Base-by-base conservation (phyloP, 2,888 invertebrate species). In the Spilarctia lutea region DNA sequence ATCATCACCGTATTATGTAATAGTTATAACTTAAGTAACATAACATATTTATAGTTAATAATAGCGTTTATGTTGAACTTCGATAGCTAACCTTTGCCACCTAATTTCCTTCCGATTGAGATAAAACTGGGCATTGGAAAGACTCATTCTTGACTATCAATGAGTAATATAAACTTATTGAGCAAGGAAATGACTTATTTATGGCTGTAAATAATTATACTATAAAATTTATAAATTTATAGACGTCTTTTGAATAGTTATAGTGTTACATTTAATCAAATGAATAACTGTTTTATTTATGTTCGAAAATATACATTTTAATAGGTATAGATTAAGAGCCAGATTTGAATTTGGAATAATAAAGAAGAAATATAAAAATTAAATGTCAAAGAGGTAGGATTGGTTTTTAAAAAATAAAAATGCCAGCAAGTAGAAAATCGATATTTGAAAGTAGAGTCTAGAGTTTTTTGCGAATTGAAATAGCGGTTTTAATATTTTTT, bases 61-160 rank as follows among this genome's bases (percentile, higher is more conserved):
- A 30, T 30, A 63, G 18, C 7, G 0, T 18, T 69, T 33, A 56
- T 52, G 18, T 65, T 68, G 35, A 73, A 48, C 48, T 63, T 67
- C 42, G 66, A 16, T 42, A 67, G 20, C 10, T 52, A 76, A 80
- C 82, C 84, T 83, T 68, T 81, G 75, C 56, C 74, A 35, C 72
- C 68, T 77, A 76, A 84, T 81, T 82, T 84, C 83, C 83, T 82
- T 74, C 68, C 74, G 52, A n/a, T n/a, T 18, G 20, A 79, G 82
- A 85, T 85, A 85, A 81, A 71, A 68, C 48, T 39, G 72, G 74
- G 72, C 71, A 66, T 71, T 73, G 72, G 72, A 69, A 70, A 75
- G 75, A 79, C 79, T 79, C 83, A 81, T 83, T 84, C 75, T 79
- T 76, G 8, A 52, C 72, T 78, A 82, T 78, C 76, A 68, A 72